phyloP scores from a whole-genome alignment of 2,797 vertebrate species.

The Arnoldichthys spilopterus region DNA sequence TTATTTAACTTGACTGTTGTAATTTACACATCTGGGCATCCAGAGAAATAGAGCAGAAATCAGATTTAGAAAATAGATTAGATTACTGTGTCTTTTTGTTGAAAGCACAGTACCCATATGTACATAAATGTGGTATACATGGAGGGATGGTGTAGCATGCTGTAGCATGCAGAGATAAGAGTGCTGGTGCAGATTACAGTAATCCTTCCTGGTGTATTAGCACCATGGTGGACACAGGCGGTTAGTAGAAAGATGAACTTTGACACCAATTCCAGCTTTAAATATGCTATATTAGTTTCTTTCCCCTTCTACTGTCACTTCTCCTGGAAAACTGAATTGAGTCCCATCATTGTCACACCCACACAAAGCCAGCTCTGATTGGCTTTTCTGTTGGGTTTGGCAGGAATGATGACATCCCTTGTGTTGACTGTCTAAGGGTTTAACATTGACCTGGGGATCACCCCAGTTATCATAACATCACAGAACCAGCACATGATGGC shows the following conservation, averaged over 20 bases:
- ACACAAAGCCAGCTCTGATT: conserved; percentile 17
- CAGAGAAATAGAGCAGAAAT: too few species aligned
- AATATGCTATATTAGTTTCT: background rate
- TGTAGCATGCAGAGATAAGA: background rate
- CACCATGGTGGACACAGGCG: background rate
- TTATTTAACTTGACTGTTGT: background rate
- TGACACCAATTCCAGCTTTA: background rate
- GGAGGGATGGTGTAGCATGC: background rate
- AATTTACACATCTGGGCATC: too few species aligned
- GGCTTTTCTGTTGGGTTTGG: conserved; percentile 3
- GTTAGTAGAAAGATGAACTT: conserved; percentile 15
- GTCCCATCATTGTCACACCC: conserved; percentile 4
- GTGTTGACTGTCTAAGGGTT: conserved; percentile 13
- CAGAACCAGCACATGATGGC: conserved; percentile 46
- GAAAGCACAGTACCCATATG: background rate
- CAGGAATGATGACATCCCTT: conserved; percentile 14
- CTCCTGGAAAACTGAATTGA: background rate
- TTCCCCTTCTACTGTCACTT: background rate
- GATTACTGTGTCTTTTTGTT: background rate
- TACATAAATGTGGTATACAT: background rate
- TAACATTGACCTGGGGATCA: background rate
- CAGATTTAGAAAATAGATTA: too few species aligned
- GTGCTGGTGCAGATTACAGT: conserved; percentile 21
- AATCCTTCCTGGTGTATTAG: conserved; percentile 16
- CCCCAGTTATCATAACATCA: conserved; percentile 60